These are phyloP conservation scores for Brachionichthys hirsutus DNA, from an alignment of 2,113 vertebrate genomes.

Conservation along the genomic window DNA sequence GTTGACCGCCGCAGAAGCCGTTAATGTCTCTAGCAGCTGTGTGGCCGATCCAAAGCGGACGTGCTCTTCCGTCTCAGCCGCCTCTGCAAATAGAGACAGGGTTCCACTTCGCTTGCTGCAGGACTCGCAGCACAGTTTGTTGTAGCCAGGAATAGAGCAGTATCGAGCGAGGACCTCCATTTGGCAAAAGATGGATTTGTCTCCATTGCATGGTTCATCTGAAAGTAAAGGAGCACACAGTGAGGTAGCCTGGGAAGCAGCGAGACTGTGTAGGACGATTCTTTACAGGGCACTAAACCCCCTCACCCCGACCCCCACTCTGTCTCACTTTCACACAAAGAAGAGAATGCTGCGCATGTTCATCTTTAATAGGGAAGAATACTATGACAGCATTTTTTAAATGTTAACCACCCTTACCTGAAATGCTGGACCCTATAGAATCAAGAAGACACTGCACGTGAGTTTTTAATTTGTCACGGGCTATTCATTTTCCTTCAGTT, in stretches of 20 bases:
- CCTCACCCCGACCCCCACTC: no score
- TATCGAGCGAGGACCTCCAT: constrained; percentile 95
- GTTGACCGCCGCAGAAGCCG: constrained; percentile 45
- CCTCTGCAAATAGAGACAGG: constrained; percentile 72
- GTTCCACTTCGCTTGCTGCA: constrained; percentile 80
- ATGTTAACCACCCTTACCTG: no score
- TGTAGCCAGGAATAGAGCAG: constrained; percentile 96
- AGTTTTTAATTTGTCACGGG: background rate
- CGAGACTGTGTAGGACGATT: background rate
- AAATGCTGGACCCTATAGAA: background rate
- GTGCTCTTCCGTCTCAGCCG: constrained; percentile 72
- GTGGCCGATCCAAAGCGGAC: constrained; percentile 72
- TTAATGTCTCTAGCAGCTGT: constrained; percentile 55
- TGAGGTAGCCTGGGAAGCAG: background rate
- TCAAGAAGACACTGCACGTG: background rate
- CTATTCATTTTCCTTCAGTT: background rate
- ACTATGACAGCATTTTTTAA: no score
- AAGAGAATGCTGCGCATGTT: no score
- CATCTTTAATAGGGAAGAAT: no score
- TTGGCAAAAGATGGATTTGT: constrained; percentile 98
- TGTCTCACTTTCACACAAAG: background rate
- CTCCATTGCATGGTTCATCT: constrained; percentile 92
- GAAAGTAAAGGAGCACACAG: constrained; percentile 57
- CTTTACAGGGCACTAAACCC: background rate
- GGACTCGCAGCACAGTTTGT: constrained; percentile 92